Conservation (phyloP, 2,888 invertebrate species). For the Sesia apiformis region DNA sequence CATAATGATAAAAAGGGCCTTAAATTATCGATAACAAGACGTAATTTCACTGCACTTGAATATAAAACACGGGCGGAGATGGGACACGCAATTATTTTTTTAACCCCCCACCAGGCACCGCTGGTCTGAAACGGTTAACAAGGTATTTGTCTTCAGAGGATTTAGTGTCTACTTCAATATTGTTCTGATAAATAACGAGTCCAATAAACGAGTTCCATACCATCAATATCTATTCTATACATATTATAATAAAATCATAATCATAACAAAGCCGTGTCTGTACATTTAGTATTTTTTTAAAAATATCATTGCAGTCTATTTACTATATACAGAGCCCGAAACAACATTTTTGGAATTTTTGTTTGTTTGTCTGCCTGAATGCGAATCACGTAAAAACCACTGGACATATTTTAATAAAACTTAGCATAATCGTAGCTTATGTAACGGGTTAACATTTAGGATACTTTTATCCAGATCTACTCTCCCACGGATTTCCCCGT, state of each 20-base stretch:
- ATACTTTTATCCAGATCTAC: too few species aligned
- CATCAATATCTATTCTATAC: neutral
- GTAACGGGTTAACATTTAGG: too few species aligned
- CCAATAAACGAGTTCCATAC: neutral
- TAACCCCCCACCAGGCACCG: conserved; percentile 32
- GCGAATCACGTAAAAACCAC: too few species aligned
- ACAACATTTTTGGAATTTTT: too few species aligned
- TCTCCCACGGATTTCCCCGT: too few species aligned
- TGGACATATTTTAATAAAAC: too few species aligned
- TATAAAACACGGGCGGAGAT: conserved; percentile 18
- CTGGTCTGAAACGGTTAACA: conserved; percentile 28
- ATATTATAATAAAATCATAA: neutral
- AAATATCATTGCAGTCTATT: too few species aligned
- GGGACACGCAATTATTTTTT: conserved; percentile 36
- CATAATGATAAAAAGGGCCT: conserved; percentile 24
- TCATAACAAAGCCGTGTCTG: too few species aligned
- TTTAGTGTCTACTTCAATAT: conserved; percentile 11
- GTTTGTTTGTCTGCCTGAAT: too few species aligned
- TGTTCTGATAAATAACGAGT: neutral
- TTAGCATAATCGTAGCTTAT: too few species aligned
- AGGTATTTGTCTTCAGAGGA: conserved; percentile 36
- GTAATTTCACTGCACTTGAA: conserved; percentile 22
- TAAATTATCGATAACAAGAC: conserved; percentile 27
- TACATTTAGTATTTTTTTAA: too few species aligned
- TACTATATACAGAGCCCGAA: too few species aligned